phyloP scores from a whole-genome alignment of 2,113 vertebrate species.

The Gracilinanus agilis region DNA sequence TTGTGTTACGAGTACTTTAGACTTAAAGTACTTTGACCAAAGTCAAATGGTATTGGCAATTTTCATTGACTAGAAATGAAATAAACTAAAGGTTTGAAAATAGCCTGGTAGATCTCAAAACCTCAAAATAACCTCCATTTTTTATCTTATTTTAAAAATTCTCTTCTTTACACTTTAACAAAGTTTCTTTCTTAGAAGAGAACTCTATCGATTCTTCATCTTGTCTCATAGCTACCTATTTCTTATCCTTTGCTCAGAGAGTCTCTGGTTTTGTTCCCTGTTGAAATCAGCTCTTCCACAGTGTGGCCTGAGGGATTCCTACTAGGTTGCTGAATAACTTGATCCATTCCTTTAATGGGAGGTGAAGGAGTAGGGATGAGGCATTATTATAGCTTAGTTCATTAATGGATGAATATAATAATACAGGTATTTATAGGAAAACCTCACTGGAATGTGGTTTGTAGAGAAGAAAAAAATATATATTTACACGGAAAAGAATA shows the following conservation, averaged over 20 bases:
- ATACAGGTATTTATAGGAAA: conserved; percentile 45
- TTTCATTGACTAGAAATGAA: conserved; percentile 31
- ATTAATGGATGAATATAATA: conserved; percentile 51
- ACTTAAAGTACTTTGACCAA: conserved; percentile 31
- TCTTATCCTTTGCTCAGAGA: conserved; percentile 15
- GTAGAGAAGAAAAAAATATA: conserved; percentile 16
- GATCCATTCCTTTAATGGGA: conserved; percentile 48
- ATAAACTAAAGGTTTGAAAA: conserved; percentile 9
- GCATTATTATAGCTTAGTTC: conserved; percentile 28
- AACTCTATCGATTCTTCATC: conserved; percentile 52
- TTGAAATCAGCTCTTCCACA: conserved; percentile 34
- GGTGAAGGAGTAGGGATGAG: conserved; percentile 54
- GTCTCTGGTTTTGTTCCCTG: conserved; percentile 10
- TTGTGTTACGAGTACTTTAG: conserved; percentile 33
- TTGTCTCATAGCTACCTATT: neutral
- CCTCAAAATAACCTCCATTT: too few species aligned
- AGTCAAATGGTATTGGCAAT: conserved; percentile 25
- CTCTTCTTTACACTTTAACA: conserved; percentile 41
- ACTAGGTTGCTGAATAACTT: conserved; percentile 55
- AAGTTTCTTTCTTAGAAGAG: conserved; percentile 58
- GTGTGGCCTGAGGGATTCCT: conserved; percentile 49
- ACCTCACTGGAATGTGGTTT: conserved; percentile 6
- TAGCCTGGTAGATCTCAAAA: conserved; percentile 6
- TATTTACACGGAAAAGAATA: neutral
- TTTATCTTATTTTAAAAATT: conserved; percentile 46